phyloP scores from a whole-genome alignment of 2,888 invertebrate species.

The Drosophila antonietae region DNA sequence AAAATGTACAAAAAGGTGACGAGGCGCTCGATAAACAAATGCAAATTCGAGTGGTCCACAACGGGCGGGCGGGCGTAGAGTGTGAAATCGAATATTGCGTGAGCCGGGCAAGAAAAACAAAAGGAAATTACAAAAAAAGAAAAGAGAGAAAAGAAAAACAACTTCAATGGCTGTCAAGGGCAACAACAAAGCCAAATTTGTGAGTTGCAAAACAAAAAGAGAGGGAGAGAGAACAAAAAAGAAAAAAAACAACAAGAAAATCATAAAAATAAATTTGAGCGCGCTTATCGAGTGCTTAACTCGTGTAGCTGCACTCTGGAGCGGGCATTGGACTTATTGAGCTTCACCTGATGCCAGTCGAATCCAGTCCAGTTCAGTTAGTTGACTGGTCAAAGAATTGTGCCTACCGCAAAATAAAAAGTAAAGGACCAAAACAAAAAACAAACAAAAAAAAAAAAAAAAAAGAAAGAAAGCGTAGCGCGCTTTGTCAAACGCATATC shows the following conservation, averaged over 20 bases:
- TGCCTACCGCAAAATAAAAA: slow-evolving; percentile 49
- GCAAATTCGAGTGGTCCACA: slow-evolving; percentile 20
- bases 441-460: not conserved
- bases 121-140: slow-evolving; percentile 2
- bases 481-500: slow-evolving; percentile 54
- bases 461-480: slow-evolving; percentile 18
- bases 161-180: slow-evolving; percentile 65
- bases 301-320: slow-evolving; percentile 39
- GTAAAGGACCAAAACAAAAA: not conserved
- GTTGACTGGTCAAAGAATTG: slow-evolving; percentile 40
- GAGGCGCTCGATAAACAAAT: slow-evolving; percentile 52
- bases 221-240: not conserved
- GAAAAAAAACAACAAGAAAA: slow-evolving; percentile 30
- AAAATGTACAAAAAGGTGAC: slow-evolving; percentile 41
- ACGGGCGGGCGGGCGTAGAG: not conserved
- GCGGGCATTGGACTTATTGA: not conserved
- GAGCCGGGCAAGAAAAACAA: slow-evolving; percentile 8
- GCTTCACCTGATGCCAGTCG: not conserved
- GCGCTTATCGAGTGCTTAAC: slow-evolving; percentile 69
- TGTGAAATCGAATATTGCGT: slow-evolving; percentile 45
- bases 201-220: not conserved
- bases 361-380: not conserved
- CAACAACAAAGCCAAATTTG: slow-evolving; percentile 47
- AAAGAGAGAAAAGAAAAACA: slow-evolving; percentile 11
- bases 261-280: slow-evolving; percentile 35